phyloP scores from a whole-genome alignment of 2,797 vertebrate genomes.

The Crenuchus spilurus region DNA sequence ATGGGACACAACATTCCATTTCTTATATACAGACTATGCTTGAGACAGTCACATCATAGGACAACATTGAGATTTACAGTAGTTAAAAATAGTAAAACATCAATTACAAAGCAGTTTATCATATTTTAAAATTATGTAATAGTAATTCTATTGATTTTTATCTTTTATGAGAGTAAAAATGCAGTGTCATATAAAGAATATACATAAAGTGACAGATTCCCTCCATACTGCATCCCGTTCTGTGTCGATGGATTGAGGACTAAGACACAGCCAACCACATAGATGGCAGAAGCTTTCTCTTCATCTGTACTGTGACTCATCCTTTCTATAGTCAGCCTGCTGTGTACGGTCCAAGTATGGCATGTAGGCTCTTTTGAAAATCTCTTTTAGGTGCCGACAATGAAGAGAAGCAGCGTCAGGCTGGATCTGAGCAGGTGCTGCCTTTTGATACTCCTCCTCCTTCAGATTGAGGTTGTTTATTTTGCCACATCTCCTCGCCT shows the following conservation, averaged over 20 bases:
- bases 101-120: too few relatives aligned
- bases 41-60: too few relatives aligned
- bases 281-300: neutral
- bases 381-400: neutral
- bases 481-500: neutral
- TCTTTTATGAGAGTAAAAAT: too few relatives aligned
- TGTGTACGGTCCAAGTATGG: neutral
- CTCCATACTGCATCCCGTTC: neutral
- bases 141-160: too few relatives aligned
- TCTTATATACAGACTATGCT: too few relatives aligned
- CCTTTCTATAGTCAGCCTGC: neutral
- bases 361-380: constrained; percentile 23
- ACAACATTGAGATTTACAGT: too few relatives aligned
- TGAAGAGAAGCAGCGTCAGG: neutral
- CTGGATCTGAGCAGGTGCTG: neutral
- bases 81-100: too few relatives aligned
- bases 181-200: too few relatives aligned
- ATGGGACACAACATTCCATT: too few relatives aligned
- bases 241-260: neutral
- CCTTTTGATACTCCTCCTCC: constrained; percentile 1
- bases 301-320: neutral
- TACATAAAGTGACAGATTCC: neutral
- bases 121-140: too few relatives aligned
- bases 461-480: neutral
- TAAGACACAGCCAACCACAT: neutral